Base-by-base conservation (phyloP, 2,113 vertebrate genomes). In the Leptobrachium ailaonicum region DNA sequence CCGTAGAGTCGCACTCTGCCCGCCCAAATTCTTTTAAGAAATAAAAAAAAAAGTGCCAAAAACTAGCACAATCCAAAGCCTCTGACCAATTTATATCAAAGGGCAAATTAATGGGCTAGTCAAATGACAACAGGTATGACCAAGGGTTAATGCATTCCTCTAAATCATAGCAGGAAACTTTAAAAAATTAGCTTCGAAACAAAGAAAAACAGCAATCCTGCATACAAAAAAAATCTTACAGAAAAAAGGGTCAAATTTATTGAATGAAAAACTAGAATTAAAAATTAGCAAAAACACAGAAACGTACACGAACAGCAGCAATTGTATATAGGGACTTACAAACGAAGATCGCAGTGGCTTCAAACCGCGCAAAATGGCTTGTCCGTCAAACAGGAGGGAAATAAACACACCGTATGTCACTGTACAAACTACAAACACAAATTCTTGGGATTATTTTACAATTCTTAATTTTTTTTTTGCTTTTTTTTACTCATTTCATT, bases 181-280 rank as follows among this genome's bases (percentile, higher is more conserved):
- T 63, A 7, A 64, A 66, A 50, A 58, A 3, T 6, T 41, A 85
- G 88, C 85, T 90, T 85, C 87, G 85, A 87, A 83, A 67, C 32
- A 87, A 83, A 87, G 86, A 80, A 84, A 86, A 83, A 70, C 89
- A 90, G 88, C 84, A 87, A 90, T 87, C 86, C 87, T 85, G 40
- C 83, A 85, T 89, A 92, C 85, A 86, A 89, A 91, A 86, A 88
- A 86, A 88, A 86, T 88, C 88, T 90, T 97, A 97, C 95, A 96
- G 95, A 97, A 97, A 97, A 96, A 93, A 54, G 96, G 96, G 93
- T 93, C 89, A 91, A 92, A 95, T 98, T 98, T 97, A 97, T 98
- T 97, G 95, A 95, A 98, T 97, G 96, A 95, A 96, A 97, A 97
- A 97, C 94, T 96, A 95, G 95, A 97, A 95, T 92, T 92, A 93